Evolutionary conservation across 1,140 invertebrate genomes (phyloP), one percentile per base, ranked within the genome.

Genomic region (Drosophila rhopaloa): DNA sequence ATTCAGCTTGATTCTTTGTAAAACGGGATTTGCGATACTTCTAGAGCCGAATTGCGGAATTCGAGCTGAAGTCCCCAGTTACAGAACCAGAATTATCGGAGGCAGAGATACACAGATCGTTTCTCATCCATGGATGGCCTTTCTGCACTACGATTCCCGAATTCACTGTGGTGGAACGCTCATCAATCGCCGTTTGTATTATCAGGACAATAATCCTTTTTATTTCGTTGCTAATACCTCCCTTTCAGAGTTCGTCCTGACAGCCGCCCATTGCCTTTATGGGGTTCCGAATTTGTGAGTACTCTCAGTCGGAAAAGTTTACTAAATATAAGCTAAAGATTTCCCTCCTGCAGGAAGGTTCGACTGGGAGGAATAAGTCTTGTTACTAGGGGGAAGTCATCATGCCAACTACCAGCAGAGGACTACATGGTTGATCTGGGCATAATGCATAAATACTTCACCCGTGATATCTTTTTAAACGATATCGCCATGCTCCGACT

Each of bases 91-190:
- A 53, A 53, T 53, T 9, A 53, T 53, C 5, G 50, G 50, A 1
- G 50, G 50, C 32, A 19, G n/a, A 5, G 14, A 53, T 19, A 32
- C 10, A 7, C 14, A 53, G 1, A 53, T 53, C 3, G 5, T 14
- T 37, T 2, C 32, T n/a, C 14, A 37, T 54, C 51, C 51, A 7
- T 54, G 51, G 51, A 54, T 54, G 51, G 51, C 51, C 16, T 54
- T 24, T 9, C 16, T 54, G 9, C 35, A 24, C 11, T 4, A 13
- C 1, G 16, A 54, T 1, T 1, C 4, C 10, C 5, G 19, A 3
- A 10, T 16, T 4, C 2, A 13, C 10, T 54, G 51, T 2, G 16
- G 29, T 4, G 51, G 51, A 38, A 54, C 51, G 1, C 51, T 54
- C 2, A 54, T 54, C 16, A 54, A 13, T 24, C 11, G 10, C 0